Conservation (phyloP, 2,888 invertebrate species). For the Cerceris rybyensis region DNA sequence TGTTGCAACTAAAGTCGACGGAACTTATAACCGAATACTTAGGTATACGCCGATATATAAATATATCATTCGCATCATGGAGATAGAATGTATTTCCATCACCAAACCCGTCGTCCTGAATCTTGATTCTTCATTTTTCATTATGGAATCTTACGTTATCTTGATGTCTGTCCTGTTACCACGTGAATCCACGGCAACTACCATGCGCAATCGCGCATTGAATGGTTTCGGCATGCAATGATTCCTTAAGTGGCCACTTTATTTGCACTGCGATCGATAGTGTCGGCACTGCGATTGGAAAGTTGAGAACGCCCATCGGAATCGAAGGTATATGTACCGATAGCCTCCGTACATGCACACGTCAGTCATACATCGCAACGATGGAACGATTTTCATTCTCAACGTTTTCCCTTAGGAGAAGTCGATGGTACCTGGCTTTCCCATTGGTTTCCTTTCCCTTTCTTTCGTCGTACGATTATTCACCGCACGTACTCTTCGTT, state of each 20-base stretch:
- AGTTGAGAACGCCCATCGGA: slow-evolving; percentile 13
- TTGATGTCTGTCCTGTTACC: neutral
- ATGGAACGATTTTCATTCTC: slow-evolving; percentile 15
- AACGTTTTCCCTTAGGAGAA: neutral
- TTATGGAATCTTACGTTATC: slow-evolving; percentile 14
- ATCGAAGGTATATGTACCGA: neutral
- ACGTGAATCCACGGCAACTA: neutral
- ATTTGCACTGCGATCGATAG: slow-evolving; percentile 49
- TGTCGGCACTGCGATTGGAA: slow-evolving; percentile 37
- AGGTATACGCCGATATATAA: too few relatives aligned
- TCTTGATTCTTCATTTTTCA: slow-evolving; percentile 11
- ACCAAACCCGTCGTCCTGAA: neutral
- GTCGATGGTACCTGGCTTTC: neutral
- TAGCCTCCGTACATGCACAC: neutral
- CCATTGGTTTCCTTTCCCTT: neutral
- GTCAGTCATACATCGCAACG: slow-evolving; percentile 2
- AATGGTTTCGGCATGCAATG: slow-evolving; percentile 42
- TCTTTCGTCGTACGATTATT: neutral
- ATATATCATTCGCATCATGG: slow-evolving; percentile 8
- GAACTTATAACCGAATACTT: neutral
- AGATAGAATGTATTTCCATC: slow-evolving; percentile 11
- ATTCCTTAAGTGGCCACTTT: slow-evolving; percentile 46
- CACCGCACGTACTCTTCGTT: slow-evolving; percentile 3
- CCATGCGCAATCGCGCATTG: neutral
- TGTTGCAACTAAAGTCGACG: neutral